These are phyloP conservation scores for Phrynocephalus guinanensis DNA, from an alignment of 2,797 vertebrate genomes.

Conservation along the genomic window DNA sequence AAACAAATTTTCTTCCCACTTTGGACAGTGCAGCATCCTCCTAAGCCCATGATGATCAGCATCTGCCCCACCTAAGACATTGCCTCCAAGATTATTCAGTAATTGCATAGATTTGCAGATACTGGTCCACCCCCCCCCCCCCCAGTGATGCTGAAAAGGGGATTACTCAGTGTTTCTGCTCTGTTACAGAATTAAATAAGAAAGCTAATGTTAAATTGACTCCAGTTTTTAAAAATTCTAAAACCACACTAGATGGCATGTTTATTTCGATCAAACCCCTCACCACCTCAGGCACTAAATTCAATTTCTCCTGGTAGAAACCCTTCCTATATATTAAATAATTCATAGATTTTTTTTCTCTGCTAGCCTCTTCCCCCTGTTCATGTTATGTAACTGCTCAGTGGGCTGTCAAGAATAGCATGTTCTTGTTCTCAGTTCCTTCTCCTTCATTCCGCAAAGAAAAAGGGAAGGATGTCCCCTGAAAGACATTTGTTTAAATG, in stretches of 20 bases:
- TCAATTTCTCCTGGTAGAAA: not conserved
- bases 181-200: not conserved
- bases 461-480: not conserved
- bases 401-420: not conserved
- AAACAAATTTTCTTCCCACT: too few relatives aligned
- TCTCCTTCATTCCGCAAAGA: not conserved
- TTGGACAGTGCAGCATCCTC: too few relatives aligned
- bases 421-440: conserved; percentile 8
- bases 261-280: conserved; percentile 2
- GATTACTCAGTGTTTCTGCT: not conserved
- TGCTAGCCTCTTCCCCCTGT: not conserved
- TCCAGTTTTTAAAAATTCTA: too few relatives aligned
- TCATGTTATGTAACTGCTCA: conserved; percentile 12
- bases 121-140: not conserved
- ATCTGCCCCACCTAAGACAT: not conserved
- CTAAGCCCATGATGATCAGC: too few relatives aligned
- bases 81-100: not conserved
- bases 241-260: too few relatives aligned
- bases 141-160: not conserved
- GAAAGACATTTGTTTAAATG: not conserved
- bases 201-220: not conserved
- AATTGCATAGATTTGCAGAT: not conserved
- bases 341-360: conserved; percentile 21
- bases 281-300: not conserved
- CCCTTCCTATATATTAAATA: conserved; percentile 1